Base-by-base conservation (phyloP, 2,113 vertebrate genomes). In the Aegypius monachus region DNA sequence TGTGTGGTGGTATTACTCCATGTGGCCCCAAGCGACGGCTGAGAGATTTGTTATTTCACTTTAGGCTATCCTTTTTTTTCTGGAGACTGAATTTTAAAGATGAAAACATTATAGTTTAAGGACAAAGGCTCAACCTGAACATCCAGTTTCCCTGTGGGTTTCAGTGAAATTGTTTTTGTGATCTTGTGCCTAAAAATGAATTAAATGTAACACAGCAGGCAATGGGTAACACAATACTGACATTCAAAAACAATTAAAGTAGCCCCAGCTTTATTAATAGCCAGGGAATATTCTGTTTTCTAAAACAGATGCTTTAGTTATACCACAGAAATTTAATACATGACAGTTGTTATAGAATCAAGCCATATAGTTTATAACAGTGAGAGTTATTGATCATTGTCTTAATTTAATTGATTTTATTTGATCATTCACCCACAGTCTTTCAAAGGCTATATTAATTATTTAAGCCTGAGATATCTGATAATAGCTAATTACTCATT, bases 181-280 rank as follows among this genome's bases (percentile, higher is more conserved):
- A 94, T 97, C 80, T 96, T 91, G 59, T 92, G 91, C 72, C 94
- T 95, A 93, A 96, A 95, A 95, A 88, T 92, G 92, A 95, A 88
- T 79, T 86, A 81, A 93, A 90, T 93, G 86, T 85, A 95, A 97
- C 82, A 71, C 95, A 97, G 95, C 92, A 96, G 86, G 92, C 92
- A 81, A 15, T 91, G 86, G 43, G 82, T 94, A 95, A 92, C 56
- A 91, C 55, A 90, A 94, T 88, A 77, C 77, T 74, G 83, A 97
- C 92, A 92, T 93, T 88, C 86, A 95, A 92, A 97, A 95, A 86
- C 94, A 97, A 97, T 92, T 95, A 90, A 91, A 95, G 86, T 86
- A 95, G 95, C 82, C 86, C 59, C 86, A 95, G 67, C 23, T 97
- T 95, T 97, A 96, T 96, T 97, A 97, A 93, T 86, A 97, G 77